Evolutionary conservation across 92 coral and sea anemone genomes (phyloP), one percentile per base, ranked within the genome.

Genomic region (Diadumene lineata): DNA sequence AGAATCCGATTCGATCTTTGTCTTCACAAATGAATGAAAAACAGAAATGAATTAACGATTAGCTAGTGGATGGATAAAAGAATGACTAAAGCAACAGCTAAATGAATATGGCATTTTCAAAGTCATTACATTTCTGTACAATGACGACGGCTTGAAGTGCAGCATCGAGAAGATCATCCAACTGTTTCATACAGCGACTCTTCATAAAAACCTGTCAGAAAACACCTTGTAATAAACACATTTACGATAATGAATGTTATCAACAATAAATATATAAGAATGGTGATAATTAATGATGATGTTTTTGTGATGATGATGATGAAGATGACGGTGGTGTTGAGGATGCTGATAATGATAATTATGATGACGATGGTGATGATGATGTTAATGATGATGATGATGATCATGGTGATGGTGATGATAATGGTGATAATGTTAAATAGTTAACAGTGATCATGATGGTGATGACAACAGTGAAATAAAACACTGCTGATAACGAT

Each of bases 161-260:
- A 3, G 44, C 31, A 66, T 0, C 43, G 25, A 76, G 64, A 29
- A 46, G 58, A 66, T 76, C 53, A 11, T 76, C 65, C 34, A 76
- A 64, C 32, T 66, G 43, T 0, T 64, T 56, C 58, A 61, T 44
- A 51, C 81, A 76, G 50, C 73, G 11, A 53, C 46, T 76, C 46
- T 76, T 76, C 81, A 76, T 76, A 51, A 76, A 76, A 27, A 76
- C 64, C 81, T 76, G 24, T n/a, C 30, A 31, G 62, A 19, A 33
- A 71, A 26, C 16, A n/a, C 11, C 8, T 1, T 18, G 43, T 19
- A 34, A 7, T 25, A n/a, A 22, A 50, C 10, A 11, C 31, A 26
- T 4, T 29, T 19, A 65, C 17, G 44, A 67, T 53, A 53, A 53
- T 16, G 22, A 16, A 16, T 53, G 60, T 22, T 38, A 13, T 38